A percentile compares a stretch with the other conserved stretches of the same genome.
phyloP scores from a whole-genome alignment of 92 coral and sea anemone species.

The Meandrina meandrites region DNA sequence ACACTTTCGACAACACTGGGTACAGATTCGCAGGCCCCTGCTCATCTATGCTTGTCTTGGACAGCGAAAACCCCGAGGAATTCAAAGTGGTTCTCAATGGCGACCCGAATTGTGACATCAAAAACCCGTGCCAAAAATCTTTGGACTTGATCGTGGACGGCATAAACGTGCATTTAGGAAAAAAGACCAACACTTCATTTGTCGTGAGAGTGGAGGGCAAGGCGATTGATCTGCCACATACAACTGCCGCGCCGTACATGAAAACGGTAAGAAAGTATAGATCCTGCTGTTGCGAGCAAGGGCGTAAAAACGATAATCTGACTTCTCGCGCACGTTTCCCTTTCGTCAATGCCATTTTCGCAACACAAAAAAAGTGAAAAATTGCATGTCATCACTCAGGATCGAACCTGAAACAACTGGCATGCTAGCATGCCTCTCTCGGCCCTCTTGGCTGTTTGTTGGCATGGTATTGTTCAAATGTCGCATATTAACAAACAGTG shows the following conservation, averaged over 20 bases:
- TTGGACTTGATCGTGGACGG: conserved; percentile 59
- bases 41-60: conserved; percentile 68
- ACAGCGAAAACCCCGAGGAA: conserved; percentile 41
- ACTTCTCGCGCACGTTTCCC: no score
- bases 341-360: no score
- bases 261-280: conserved; percentile 50
- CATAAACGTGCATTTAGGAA: conserved; percentile 44
- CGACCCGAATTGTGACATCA: conserved; percentile 73
- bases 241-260: conserved; percentile 56
- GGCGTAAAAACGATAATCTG: no score
- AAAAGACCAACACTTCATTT: conserved; percentile 17
- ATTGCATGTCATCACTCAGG: no score
- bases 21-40: conserved; percentile 80
- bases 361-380: no score
- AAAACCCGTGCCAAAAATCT: conserved; percentile 67
- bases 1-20: conserved; percentile 85
- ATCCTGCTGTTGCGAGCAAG: no score
- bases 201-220: conserved; percentile 57
- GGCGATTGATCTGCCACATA: conserved; percentile 58
- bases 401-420: no score
- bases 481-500: no score
- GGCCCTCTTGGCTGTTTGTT: no score
- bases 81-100: conserved; percentile 72
- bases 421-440: background rate
- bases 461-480: no score